These are phyloP conservation scores for Malthinus seriepunctatus DNA, from an alignment of 2,888 invertebrate genomes.

Conservation along the genomic window DNA sequence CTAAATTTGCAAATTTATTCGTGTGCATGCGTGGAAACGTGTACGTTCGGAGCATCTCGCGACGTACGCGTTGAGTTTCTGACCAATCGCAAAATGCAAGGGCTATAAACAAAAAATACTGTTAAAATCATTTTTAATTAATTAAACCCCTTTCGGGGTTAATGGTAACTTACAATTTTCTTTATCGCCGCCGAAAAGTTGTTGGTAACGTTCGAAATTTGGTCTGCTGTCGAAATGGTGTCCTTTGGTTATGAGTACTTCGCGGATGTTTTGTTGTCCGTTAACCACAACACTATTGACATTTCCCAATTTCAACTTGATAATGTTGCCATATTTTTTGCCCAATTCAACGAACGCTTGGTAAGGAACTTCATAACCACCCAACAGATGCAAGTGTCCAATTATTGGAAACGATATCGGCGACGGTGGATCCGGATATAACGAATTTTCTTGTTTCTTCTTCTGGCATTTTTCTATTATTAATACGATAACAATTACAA, in stretches of 20 bases:
- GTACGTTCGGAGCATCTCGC: constrained; percentile 62
- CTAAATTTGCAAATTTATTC: constrained; percentile 58
- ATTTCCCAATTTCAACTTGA: constrained; percentile 60
- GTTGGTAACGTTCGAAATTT: constrained; percentile 64
- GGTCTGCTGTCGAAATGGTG: constrained; percentile 68
- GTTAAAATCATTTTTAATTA: neutral
- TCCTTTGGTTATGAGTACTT: constrained; percentile 61
- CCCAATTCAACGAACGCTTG: constrained; percentile 61
- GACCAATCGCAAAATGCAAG: constrained; percentile 74
- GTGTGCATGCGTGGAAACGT: constrained; percentile 63
- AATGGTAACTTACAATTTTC: constrained; percentile 67
- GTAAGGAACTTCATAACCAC: constrained; percentile 63
- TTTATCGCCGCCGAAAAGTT: constrained; percentile 66
- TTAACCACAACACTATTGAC: constrained; percentile 62
- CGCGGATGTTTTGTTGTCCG: constrained; percentile 62
- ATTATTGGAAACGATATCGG: constrained; percentile 60
- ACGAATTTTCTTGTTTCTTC: neutral
- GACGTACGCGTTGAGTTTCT: constrained; percentile 62
- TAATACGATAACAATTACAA: constrained; percentile 13
- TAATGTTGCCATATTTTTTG: constrained; percentile 59
- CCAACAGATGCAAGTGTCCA: constrained; percentile 61
- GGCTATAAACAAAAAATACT: constrained; percentile 54
- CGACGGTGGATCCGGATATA: constrained; percentile 56
- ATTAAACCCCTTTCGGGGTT: no score
- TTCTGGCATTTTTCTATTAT: constrained; percentile 8